phyloP scores from a whole-genome alignment of 2,113 vertebrate genomes.

The Pontoporia blainvillei region DNA sequence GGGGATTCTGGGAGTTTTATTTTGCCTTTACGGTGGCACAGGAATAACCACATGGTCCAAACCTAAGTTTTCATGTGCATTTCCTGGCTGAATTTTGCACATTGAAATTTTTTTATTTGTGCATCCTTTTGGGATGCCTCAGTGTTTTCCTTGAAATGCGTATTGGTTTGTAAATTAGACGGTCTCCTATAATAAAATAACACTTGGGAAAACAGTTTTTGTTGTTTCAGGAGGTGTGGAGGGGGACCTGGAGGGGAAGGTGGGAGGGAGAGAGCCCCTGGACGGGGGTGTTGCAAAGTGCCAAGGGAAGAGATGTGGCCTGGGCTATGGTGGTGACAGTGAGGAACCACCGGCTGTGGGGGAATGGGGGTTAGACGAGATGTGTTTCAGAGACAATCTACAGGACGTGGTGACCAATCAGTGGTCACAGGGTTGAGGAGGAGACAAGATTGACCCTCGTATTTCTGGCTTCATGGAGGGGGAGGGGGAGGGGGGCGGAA shows the following conservation, averaged over 20 bases:
- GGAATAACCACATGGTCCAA: constrained; percentile 61
- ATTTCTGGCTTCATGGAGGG: background rate
- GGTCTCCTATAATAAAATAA: constrained; percentile 32
- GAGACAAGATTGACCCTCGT: background rate
- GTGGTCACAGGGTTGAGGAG: background rate
- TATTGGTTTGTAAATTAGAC: constrained; percentile 60
- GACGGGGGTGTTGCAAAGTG: background rate
- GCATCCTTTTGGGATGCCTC: constrained; percentile 37
- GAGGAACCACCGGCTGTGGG: fast-evolving
- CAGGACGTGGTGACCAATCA: background rate
- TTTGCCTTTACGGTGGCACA: constrained; percentile 46
- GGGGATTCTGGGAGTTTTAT: constrained; percentile 66
- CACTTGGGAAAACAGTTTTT: background rate
- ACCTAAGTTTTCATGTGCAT: constrained; percentile 52
- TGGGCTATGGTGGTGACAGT: background rate
- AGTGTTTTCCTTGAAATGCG: constrained; percentile 49
- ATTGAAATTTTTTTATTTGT: constrained; percentile 22
- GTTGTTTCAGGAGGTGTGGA: background rate
- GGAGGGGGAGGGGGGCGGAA: background rate
- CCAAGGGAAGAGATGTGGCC: background rate
- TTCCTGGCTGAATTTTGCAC: constrained; percentile 48
- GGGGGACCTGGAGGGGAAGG: background rate
- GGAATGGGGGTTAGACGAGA: background rate
- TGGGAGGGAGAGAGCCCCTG: background rate
- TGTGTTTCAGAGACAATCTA: background rate